Percentiles rank a stretch among this genome's conserved stretches.
phyloP scores from a whole-genome alignment of 2,888 invertebrate genomes.

The Xylocampa areola region DNA sequence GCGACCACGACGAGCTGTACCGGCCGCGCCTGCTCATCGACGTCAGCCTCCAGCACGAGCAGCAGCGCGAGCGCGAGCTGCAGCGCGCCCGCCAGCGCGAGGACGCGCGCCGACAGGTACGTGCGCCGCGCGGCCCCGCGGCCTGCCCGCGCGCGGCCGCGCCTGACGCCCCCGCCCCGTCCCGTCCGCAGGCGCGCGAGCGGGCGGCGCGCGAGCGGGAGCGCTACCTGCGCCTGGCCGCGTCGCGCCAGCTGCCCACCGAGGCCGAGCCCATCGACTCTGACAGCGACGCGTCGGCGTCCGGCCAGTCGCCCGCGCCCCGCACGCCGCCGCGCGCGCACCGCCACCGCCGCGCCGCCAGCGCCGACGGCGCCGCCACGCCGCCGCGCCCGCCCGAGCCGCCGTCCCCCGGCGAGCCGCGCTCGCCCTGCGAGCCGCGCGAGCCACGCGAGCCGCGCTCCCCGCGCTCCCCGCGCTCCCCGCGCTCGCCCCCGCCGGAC shows the following conservation, averaged over 20 bases:
- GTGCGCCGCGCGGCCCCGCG: slow-evolving; percentile 40
- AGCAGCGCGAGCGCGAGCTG: slow-evolving; percentile 90
- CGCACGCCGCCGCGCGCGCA: slow-evolving; percentile 36
- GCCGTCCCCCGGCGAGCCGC: slow-evolving; percentile 35
- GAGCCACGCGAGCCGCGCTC: not conserved
- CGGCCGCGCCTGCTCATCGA: slow-evolving; percentile 95
- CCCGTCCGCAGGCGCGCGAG: slow-evolving; percentile 83
- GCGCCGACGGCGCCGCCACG: slow-evolving; percentile 1
- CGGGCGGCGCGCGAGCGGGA: slow-evolving; percentile 77
- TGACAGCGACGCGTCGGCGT: slow-evolving; percentile 73
- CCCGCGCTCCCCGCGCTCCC: not conserved
- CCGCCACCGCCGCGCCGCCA: slow-evolving; percentile 27
- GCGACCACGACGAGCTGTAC: slow-evolving; percentile 95
- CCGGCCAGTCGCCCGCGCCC: slow-evolving; percentile 40
- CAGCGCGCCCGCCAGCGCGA: slow-evolving; percentile 72
- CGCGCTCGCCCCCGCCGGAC: slow-evolving; percentile 4
- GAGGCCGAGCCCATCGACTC: slow-evolving; percentile 94
- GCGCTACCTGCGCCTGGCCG: slow-evolving; percentile 89
- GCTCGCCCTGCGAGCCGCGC: slow-evolving; percentile 5
- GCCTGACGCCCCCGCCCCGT: slow-evolving; percentile 89
- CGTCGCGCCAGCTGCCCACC: slow-evolving; percentile 90
- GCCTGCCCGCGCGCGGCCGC: slow-evolving; percentile 66
- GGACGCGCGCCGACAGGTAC: slow-evolving; percentile 67
- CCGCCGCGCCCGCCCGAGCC: slow-evolving; percentile 27
- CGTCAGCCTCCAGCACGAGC: slow-evolving; percentile 90